Evolutionary conservation across 1,140 invertebrate genomes (phyloP).

Genomic region (Lepidurus arcticus): DNA sequence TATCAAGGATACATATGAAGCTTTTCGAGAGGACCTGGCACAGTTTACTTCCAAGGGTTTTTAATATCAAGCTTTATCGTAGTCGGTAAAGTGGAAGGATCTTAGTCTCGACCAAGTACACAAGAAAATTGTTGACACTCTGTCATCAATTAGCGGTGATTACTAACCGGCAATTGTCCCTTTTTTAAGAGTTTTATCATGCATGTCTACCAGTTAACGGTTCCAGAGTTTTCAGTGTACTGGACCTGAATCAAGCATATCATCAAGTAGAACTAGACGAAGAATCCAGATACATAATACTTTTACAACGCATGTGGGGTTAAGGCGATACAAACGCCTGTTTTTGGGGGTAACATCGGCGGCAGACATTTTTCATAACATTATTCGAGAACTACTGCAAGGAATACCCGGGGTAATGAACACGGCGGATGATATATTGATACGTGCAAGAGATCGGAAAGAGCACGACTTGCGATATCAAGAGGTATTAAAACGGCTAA

Average conservation of each 20-base stretch:
- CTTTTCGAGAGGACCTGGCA: conserved; percentile 22
- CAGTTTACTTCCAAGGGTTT: not conserved
- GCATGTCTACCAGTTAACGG: too few relatives aligned
- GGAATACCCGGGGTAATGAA: not conserved
- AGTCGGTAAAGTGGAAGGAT: not conserved
- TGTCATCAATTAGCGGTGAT: conserved; percentile 29
- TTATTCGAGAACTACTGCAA: not conserved
- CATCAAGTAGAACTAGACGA: conserved; percentile 25
- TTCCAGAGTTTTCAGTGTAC: not conserved
- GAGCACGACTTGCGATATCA: not conserved
- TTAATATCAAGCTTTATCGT: not conserved
- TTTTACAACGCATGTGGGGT: conserved; percentile 4
- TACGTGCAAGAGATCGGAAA: not conserved
- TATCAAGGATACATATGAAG: not conserved
- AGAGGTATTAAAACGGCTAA: conserved; percentile 17
- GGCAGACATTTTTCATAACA: not conserved
- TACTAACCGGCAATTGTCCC: conserved; percentile 37
- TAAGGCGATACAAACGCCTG: not conserved
- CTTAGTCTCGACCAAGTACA: not conserved
- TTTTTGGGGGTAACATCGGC: conserved; percentile 6
- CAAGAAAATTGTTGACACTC: not conserved
- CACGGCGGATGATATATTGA: not conserved
- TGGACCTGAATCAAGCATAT: not conserved
- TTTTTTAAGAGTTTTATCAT: conserved; percentile 36
- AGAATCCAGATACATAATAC: conserved; percentile 26